Evolutionary conservation across 2,888 invertebrate genomes (phyloP), one percentile per base, ranked within the genome.

Genomic region (Aleiodes testaceus): DNA sequence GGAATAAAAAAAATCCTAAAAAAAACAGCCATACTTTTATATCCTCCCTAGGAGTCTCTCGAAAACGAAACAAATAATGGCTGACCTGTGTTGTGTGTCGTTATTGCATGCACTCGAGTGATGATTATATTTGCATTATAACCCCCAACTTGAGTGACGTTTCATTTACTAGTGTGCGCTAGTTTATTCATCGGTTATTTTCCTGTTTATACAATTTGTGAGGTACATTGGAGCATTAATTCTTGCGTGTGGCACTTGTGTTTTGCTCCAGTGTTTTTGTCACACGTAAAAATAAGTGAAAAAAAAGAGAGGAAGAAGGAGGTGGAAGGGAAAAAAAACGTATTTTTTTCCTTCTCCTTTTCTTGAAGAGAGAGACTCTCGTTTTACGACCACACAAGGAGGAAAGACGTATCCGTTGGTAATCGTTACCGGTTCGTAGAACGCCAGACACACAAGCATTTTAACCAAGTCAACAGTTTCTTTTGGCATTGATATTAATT

Each of bases 21-120:
- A 36, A 36, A 26, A 36, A 12, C 66, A 36, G 36, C 44, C 26
- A 45, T 64, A 26, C 44, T 49, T 47, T 47, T 20, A 12, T 14
- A 16, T 65, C 30, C 53, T 47, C 16, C 53, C 65, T 42, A 59
- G 36, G 18, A 59, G 59, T 59, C 42, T 14, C 59, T 42, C 36
- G 12, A 44, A 70, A 74, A 66, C 72, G 73, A 76, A 74, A 76
- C 69, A 77, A 79, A 78, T 78, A 83, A 83, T 83, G 81, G 82
- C 81, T 75, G 80, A 81, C 74, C 72, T 68, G 79, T 77, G 67
- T 79, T 68, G 79, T 77, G 67, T 79, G 77, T 79, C 81, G 79
- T 81, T 81, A 79, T 82, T 79, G 76, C 78, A 76, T 77, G 76
- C 72, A 79, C 6, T 75, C 77, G 70, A 71, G 63, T 77, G 75